Percentiles rank a stretch among this genome's conserved stretches.
Conservation (phyloP, 1,140 invertebrate genomes). For the Drosophila oshimai region DNA sequence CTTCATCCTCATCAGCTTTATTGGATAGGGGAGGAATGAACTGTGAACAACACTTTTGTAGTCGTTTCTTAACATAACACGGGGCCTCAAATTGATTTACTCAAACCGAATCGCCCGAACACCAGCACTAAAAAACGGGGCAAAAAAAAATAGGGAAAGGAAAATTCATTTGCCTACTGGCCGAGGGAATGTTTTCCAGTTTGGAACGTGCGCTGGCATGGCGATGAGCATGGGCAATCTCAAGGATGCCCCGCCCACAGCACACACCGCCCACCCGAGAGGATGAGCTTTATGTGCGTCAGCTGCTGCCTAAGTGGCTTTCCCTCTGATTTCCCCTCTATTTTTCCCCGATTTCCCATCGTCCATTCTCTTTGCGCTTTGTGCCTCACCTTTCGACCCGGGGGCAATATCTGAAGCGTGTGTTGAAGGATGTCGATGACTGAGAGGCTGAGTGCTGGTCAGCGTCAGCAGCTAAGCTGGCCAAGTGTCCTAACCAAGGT, state of each 20-base stretch:
- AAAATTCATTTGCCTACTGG: constrained; percentile 48
- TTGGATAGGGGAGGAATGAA: constrained; percentile 61
- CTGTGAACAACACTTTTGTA: constrained; percentile 61
- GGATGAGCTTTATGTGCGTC: constrained; percentile 58
- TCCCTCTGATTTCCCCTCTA: neutral
- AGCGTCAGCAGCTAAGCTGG: constrained; percentile 16
- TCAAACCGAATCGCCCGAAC: constrained; percentile 30
- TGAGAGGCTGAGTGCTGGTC: constrained; percentile 8
- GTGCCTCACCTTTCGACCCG: constrained; percentile 22
- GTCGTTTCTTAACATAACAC: constrained; percentile 61
- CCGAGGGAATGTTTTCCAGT: constrained; percentile 2
- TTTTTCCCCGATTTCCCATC: constrained; percentile 4
- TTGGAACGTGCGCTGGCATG: constrained; percentile 37
- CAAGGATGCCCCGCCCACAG: constrained; percentile 38
- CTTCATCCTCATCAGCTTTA: constrained; percentile 34
- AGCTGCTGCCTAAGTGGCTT: constrained; percentile 58
- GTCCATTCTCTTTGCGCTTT: constrained; percentile 10
- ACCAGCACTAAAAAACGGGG: neutral
- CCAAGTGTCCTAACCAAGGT: constrained; percentile 35
- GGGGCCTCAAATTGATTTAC: constrained; percentile 67
- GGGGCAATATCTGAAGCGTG: neutral
- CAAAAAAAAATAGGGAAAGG: constrained; percentile 14
- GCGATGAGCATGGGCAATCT: constrained; percentile 37
- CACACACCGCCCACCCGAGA: neutral
- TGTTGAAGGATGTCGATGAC: constrained; percentile 14